Percentiles rank a stretch among this genome's conserved stretches.
Conservation (phyloP, 2,888 invertebrate genomes). For the Xylota sylvarum region DNA sequence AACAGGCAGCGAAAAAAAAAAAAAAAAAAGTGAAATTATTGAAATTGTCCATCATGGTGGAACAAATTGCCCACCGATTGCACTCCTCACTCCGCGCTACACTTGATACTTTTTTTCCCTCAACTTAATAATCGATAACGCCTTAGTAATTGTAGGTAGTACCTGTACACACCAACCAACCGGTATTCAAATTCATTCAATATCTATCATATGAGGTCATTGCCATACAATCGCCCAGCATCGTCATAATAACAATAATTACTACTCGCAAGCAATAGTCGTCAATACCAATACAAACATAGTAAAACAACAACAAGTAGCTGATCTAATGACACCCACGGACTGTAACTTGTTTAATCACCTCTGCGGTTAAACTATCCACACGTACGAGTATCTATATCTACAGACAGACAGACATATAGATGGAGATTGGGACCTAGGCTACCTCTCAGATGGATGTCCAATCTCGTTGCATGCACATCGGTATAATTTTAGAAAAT, state of each 20-base stretch:
- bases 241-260: slow-evolving; percentile 57
- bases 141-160: background rate
- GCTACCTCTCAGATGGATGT: slow-evolving; percentile 29
- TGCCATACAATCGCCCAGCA: slow-evolving; percentile 64
- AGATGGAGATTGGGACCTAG: background rate
- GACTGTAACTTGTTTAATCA: slow-evolving; percentile 69
- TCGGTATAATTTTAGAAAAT: slow-evolving; percentile 37
- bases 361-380: slow-evolving; percentile 63
- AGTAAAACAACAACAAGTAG: slow-evolving; percentile 41
- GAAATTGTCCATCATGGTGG: slow-evolving; percentile 47
- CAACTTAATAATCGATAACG: slow-evolving; percentile 30
- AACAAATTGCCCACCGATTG: slow-evolving; percentile 48
- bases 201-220: slow-evolving; percentile 69
- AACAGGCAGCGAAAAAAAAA: slow-evolving; percentile 3
- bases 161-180: slow-evolving; percentile 21
- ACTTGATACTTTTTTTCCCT: background rate
- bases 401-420: background rate
- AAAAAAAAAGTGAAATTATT: slow-evolving; percentile 52
- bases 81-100: background rate
- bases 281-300: slow-evolving; percentile 32
- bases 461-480: slow-evolving; percentile 42
- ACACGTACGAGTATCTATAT: slow-evolving; percentile 8
- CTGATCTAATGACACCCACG: slow-evolving; percentile 75
- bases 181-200: slow-evolving; percentile 57
- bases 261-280: slow-evolving; percentile 26